A percentile compares a stretch with the other conserved stretches of the same genome.
Conservation (phyloP, 2,888 invertebrate genomes). For the Pachycephus smyrnensis region DNA sequence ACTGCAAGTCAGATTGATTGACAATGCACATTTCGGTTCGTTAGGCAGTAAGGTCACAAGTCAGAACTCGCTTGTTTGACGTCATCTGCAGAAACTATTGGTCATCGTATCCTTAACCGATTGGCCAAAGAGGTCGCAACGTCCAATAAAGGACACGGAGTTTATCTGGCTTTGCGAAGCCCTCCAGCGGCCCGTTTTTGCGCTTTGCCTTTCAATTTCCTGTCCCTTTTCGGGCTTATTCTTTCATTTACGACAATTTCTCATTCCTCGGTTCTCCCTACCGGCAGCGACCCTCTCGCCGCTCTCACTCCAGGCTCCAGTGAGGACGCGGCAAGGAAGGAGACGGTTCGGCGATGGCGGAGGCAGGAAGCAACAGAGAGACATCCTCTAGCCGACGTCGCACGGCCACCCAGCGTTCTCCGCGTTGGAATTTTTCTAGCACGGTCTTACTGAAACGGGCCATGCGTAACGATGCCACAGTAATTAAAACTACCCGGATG, state of each 20-base stretch:
- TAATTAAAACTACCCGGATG: conserved; percentile 58
- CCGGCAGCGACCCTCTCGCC: too few relatives aligned
- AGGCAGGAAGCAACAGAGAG: too few relatives aligned
- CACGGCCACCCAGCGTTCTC: neutral
- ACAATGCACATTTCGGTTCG: too few relatives aligned
- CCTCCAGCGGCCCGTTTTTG: neutral
- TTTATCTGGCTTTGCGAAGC: neutral
- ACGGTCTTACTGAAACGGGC: conserved; percentile 44
- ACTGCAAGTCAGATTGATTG: too few relatives aligned
- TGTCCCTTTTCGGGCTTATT: neutral
- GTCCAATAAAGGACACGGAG: conserved; percentile 3
- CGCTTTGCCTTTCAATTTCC: conserved; percentile 4
- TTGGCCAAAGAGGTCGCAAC: neutral
- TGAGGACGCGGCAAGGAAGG: too few relatives aligned
- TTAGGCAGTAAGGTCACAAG: too few relatives aligned
- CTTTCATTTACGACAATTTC: neutral
- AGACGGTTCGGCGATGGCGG: too few relatives aligned
- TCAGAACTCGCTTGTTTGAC: too few relatives aligned
- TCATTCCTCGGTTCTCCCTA: neutral
- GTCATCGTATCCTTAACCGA: too few relatives aligned
- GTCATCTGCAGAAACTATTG: too few relatives aligned
- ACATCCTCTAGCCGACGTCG: neutral
- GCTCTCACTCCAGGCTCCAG: too few relatives aligned
- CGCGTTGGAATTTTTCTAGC: conserved; percentile 44
- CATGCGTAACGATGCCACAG: conserved; percentile 61